phyloP scores from a whole-genome alignment of 2,797 vertebrate species.

The Apogon talboti region DNA sequence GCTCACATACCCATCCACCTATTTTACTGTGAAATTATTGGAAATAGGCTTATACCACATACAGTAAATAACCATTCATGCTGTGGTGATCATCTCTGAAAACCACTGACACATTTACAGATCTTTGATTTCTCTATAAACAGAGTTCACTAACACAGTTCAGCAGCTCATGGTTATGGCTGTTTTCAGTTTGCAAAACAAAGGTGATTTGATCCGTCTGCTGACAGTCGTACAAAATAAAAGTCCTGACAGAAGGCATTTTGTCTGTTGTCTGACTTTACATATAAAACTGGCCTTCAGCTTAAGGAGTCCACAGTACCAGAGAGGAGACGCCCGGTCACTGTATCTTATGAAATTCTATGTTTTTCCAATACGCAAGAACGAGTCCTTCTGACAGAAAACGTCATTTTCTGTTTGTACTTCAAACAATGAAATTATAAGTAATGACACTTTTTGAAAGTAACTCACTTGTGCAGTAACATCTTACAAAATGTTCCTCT shows the following conservation, averaged over 20 bases:
- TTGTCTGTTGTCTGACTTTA: conserved; percentile 46
- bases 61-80: conserved; percentile 56
- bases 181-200: conserved; percentile 38
- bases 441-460: conserved; percentile 50
- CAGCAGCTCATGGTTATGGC: conserved; percentile 55
- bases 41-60: conserved; percentile 40
- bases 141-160: not conserved
- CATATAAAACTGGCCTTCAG: conserved; percentile 53
- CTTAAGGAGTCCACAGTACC: conserved; percentile 31
- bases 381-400: conserved; percentile 42
- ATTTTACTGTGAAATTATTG: conserved; percentile 33
- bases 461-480: conserved; percentile 29
- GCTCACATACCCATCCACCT: conserved; percentile 24
- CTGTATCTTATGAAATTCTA: conserved; percentile 12
- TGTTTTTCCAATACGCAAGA: conserved; percentile 43
- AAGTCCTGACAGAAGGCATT: conserved; percentile 60
- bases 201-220: conserved; percentile 40
- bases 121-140: conserved; percentile 2
- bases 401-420: conserved; percentile 25
- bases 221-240: conserved; percentile 25
- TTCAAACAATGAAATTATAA: conserved; percentile 57
- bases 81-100: conserved; percentile 35
- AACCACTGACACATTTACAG: conserved; percentile 38
- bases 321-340: conserved; percentile 17
- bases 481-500: conserved; percentile 38